A percentile compares a stretch with the other conserved stretches of the same genome.
Conservation (phyloP, 1,140 invertebrate species). For the Cotesia typhae region DNA sequence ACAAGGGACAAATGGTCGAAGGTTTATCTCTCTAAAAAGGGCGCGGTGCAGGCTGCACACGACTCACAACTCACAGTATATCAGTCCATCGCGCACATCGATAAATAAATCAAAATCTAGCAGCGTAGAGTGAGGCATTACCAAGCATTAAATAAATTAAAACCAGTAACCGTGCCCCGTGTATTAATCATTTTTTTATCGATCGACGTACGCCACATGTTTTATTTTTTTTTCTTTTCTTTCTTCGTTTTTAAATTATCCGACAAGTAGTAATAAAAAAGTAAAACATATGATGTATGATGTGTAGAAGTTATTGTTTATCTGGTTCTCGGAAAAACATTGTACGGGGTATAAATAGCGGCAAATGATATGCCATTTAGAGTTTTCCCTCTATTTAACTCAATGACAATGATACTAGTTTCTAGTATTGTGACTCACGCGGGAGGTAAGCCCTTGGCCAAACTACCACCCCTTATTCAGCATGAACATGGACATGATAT, state of each 20-base stretch:
- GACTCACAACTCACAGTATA: slow-evolving; percentile 5
- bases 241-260: neutral
- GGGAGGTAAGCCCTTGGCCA: neutral
- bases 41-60: slow-evolving; percentile 12
- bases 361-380: too few species aligned
- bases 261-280: too few species aligned
- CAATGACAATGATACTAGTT: too few species aligned
- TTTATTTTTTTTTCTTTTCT: slow-evolving; percentile 6
- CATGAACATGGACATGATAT: slow-evolving; percentile 9
- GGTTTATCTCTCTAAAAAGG: slow-evolving; percentile 28
- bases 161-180: slow-evolving; percentile 36
- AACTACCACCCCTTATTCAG: neutral
- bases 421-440: slow-evolving; percentile 17
- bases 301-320: too few species aligned
- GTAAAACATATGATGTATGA: too few species aligned
- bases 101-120: slow-evolving; percentile 40
- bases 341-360: too few species aligned
- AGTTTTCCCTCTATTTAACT: too few species aligned
- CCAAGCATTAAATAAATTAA: slow-evolving; percentile 43
- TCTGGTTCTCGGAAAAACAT: too few species aligned
- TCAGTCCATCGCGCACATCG: slow-evolving; percentile 11
- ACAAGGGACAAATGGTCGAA: neutral
- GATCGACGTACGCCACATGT: slow-evolving; percentile 5
- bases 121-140: slow-evolving; percentile 32
- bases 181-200: slow-evolving; percentile 3